Base-by-base conservation (phyloP, 2,797 vertebrate species). In the Nannoperca australis region DNA sequence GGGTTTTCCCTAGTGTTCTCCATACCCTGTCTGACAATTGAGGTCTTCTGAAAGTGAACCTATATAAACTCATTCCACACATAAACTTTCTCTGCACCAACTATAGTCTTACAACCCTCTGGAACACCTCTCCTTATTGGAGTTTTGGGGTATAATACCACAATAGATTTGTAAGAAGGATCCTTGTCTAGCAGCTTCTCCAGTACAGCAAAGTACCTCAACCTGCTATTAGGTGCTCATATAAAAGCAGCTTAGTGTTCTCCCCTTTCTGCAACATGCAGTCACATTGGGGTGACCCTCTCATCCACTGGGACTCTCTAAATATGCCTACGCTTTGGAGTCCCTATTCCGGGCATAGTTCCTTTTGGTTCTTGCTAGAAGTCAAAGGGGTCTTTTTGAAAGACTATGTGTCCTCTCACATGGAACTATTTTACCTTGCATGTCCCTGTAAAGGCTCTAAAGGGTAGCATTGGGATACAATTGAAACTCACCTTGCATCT, bases 231-330 rank as follows among this genome's bases (percentile, higher is more conserved):
- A 55, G 18, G 62, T 34, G 78, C 70, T 82, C 40, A 38, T 6
- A 45, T 27, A 14, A 36, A 76, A 70, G 54, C 51, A 69, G 20
- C 60, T 51, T 27, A 27, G 45, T 73, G 15, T 66, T 77, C 53
- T 70, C 36, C 49, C 51, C 17, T 83, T 83, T 53, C 18, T 64
- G 53, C 63, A 76, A 67, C 56, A 66, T 73, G 4, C 73, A 62
- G 66, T 84, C 78, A 87, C 83, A 82, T 83, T 85, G 83, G 73
- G 65, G 50, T 84, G 85, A 88, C 86, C 68, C 66, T 68, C 8
- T 77, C 34, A 47, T 91, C 88, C 76, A 70, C 70, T 40, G 87
- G 87, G 86, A 90, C 66, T 30, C 42, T 66, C 49, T 65, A 84
- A 89, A 90, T 88, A 54, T 86, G 76, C 81, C 51, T 73, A 58